phyloP scores from a whole-genome alignment of 2,113 vertebrate genomes.

The Corvus hawaiiensis region DNA sequence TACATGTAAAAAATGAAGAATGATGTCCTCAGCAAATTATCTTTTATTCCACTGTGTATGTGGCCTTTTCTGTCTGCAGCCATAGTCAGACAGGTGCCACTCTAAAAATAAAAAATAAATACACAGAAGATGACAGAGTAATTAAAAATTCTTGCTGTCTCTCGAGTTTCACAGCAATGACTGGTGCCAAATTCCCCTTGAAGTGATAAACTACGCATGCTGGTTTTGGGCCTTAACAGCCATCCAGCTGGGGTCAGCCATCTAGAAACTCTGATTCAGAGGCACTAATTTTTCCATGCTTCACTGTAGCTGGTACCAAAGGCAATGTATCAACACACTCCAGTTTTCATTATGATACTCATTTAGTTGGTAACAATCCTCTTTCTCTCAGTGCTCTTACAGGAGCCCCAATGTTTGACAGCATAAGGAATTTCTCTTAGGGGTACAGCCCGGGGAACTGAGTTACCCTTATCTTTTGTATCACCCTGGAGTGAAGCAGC shows the following conservation, averaged over 20 bases:
- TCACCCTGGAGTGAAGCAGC: background rate
- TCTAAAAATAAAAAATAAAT: background rate
- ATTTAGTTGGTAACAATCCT: background rate
- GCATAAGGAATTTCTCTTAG: background rate
- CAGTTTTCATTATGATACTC: background rate
- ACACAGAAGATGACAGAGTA: background rate
- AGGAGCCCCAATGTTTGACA: background rate
- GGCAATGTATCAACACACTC: background rate
- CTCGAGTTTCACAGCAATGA: background rate
- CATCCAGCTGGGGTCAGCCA: background rate
- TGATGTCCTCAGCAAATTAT: background rate
- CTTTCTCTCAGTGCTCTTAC: background rate
- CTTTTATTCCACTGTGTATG: background rate
- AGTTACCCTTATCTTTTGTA: background rate
- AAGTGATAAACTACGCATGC: background rate
- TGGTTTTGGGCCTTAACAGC: background rate
- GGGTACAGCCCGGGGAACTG: background rate
- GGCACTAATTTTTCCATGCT: background rate
- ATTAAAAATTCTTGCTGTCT: background rate
- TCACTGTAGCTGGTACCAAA: background rate
- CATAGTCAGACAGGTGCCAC: background rate
- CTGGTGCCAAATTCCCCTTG: background rate
- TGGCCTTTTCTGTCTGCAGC: background rate
- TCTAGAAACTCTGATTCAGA: background rate
- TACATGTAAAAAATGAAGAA: background rate